Evolutionary conservation across 2,888 invertebrate genomes (phyloP).

Genomic region (Platycheirus rosarum): DNA sequence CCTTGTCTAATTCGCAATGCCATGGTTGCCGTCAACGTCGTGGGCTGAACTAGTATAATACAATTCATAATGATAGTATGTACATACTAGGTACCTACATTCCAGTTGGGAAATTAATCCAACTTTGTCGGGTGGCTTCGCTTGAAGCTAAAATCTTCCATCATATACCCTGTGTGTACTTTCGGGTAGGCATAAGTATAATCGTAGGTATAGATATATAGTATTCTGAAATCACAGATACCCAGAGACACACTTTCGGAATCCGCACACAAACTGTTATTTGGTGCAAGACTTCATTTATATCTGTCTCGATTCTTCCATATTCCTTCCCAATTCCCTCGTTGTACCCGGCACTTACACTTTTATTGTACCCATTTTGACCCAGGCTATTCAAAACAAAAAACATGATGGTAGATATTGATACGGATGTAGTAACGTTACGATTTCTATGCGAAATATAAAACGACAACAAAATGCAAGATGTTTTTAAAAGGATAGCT

Average conservation of each 20-base stretch:
- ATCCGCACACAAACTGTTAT: slow-evolving; percentile 53
- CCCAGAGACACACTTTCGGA: slow-evolving; percentile 63
- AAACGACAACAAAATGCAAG: slow-evolving; percentile 29
- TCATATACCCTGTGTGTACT: slow-evolving; percentile 9
- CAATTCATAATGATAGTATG: slow-evolving; percentile 49
- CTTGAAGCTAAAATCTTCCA: slow-evolving; percentile 32
- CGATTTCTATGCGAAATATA: slow-evolving; percentile 7
- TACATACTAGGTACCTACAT: neutral
- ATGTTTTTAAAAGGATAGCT: neutral
- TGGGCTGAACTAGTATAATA: slow-evolving; percentile 28
- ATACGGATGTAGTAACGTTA: neutral
- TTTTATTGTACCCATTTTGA: neutral
- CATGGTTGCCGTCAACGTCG: slow-evolving; percentile 5
- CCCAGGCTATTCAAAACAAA: slow-evolving; percentile 45
- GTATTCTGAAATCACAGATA: slow-evolving; percentile 14
- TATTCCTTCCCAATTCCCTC: slow-evolving; percentile 4
- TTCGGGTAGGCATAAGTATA: neutral
- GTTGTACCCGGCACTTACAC: neutral
- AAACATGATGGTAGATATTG: slow-evolving; percentile 12
- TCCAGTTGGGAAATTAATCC: slow-evolving; percentile 29
- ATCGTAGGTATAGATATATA: neutral
- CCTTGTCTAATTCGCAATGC: slow-evolving; percentile 11
- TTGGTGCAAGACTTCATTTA: slow-evolving; percentile 50
- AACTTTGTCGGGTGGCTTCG: slow-evolving; percentile 31
- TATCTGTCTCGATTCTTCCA: slow-evolving; percentile 27